Conservation (phyloP, 1,140 invertebrate genomes). For the Onthophagus taurus region DNA sequence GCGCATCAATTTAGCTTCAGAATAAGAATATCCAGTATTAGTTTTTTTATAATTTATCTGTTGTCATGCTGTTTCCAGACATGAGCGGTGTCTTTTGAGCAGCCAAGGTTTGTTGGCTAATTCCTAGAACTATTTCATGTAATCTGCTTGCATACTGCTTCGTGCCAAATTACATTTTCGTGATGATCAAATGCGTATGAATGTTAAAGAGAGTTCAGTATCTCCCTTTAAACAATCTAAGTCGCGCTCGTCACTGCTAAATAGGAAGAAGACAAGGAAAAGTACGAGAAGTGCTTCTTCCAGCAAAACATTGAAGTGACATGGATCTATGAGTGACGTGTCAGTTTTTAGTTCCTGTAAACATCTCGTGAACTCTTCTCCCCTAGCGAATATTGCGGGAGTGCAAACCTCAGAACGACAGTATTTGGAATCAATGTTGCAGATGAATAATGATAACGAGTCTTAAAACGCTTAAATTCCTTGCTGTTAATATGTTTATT, state of each 20-base stretch:
- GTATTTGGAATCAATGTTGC: conserved; percentile 69
- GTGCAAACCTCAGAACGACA: conserved; percentile 73
- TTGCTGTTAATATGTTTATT: conserved; percentile 51
- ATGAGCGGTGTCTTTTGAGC: no score
- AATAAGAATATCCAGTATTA: no score
- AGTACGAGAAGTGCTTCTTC: conserved; percentile 62
- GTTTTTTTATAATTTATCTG: no score
- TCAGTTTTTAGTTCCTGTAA: conserved; percentile 49
- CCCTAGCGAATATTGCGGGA: conserved; percentile 66
- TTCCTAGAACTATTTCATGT: conserved; percentile 71
- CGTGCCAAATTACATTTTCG: no score
- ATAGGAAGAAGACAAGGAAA: conserved; percentile 40
- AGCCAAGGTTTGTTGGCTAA: no score
- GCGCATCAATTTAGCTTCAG: no score
- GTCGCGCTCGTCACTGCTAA: conserved; percentile 45
- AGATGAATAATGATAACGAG: conserved; percentile 42
- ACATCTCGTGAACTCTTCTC: conserved; percentile 25
- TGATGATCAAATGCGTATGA: no score
- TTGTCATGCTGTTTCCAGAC: no score
- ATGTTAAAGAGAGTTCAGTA: no score
- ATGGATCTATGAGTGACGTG: conserved; percentile 67
- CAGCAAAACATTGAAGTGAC: conserved; percentile 75
- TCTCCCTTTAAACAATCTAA: conserved; percentile 56
- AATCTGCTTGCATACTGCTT: no score
- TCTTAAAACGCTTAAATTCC: conserved; percentile 42